Conservation (phyloP, 2,888 invertebrate genomes). For the Brachylomia viminalis region DNA sequence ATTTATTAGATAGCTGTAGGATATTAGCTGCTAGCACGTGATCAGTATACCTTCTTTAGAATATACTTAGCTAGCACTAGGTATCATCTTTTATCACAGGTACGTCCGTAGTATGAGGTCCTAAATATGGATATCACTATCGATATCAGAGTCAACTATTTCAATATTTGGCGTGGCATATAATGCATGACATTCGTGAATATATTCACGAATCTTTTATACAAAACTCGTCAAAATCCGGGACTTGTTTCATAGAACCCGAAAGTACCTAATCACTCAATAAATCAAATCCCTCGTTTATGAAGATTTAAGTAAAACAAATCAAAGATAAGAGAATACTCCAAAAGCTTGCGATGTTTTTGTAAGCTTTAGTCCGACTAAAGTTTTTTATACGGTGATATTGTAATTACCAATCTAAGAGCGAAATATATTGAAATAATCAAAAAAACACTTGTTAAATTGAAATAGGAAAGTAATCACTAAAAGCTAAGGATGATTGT, state of each 20-base stretch:
- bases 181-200: background rate
- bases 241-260: background rate
- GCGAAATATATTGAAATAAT: background rate
- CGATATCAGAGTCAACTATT: conserved; percentile 1
- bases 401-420: background rate
- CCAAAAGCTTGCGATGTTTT: background rate
- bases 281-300: too few relatives aligned
- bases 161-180: background rate
- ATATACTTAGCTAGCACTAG: background rate
- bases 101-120: background rate
- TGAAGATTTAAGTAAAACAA: conserved; percentile 1
- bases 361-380: background rate
- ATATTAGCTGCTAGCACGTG: conserved; percentile 17
- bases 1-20: conserved; percentile 9
- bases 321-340: too few relatives aligned
- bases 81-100: background rate
- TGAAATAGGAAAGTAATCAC: conserved; percentile 64
- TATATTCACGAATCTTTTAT: background rate
- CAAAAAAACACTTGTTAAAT: conserved; percentile 42
- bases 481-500: conserved; percentile 66
- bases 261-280: background rate
- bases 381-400: background rate
- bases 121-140: background rate
- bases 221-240: background rate
- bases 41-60: background rate